A percentile compares a stretch with the other conserved stretches of the same genome.
phyloP scores from a whole-genome alignment of 2,797 vertebrate species.

The Alosa sapidissima region DNA sequence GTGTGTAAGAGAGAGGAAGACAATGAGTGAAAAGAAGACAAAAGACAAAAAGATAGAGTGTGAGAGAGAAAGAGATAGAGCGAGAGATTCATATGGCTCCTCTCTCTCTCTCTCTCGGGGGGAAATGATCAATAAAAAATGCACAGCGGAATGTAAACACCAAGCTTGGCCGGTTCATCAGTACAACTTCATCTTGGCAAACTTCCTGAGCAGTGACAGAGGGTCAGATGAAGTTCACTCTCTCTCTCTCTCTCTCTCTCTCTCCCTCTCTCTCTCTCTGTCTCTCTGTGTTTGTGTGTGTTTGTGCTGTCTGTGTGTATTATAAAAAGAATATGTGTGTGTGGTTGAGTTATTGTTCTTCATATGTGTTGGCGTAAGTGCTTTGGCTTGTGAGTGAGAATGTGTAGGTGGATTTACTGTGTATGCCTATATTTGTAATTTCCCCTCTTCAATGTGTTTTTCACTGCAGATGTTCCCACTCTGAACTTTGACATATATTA shows the following conservation, averaged over 20 bases:
- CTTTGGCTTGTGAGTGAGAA: not conserved
- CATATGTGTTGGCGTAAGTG: not conserved
- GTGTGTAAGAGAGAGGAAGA: not conserved
- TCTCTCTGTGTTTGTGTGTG: slow-evolving; percentile 40
- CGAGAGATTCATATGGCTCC: not conserved
- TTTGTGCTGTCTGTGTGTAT: not conserved
- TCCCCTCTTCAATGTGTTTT: not conserved
- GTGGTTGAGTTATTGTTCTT: slow-evolving; percentile 1
- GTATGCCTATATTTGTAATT: not conserved
- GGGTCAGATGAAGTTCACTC: slow-evolving; percentile 21
- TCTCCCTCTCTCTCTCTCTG: slow-evolving; percentile 12
- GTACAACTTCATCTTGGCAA: slow-evolving; percentile 20
- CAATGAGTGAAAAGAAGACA: not conserved
- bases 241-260: not conserved
- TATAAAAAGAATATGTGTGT: not conserved
- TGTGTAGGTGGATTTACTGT: not conserved
- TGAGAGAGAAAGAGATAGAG: not conserved
- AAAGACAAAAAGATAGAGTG: not conserved
- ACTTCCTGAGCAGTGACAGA: slow-evolving; percentile 20
- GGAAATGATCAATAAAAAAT: slow-evolving; percentile 22
- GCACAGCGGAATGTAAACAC: slow-evolving; percentile 21
- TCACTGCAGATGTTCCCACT: not conserved
- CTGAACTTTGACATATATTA: not conserved
- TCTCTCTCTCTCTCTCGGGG: not conserved
- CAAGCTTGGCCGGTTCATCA: not conserved